Conservation (phyloP, 2,888 invertebrate species). For the Xestia c-nigrum region DNA sequence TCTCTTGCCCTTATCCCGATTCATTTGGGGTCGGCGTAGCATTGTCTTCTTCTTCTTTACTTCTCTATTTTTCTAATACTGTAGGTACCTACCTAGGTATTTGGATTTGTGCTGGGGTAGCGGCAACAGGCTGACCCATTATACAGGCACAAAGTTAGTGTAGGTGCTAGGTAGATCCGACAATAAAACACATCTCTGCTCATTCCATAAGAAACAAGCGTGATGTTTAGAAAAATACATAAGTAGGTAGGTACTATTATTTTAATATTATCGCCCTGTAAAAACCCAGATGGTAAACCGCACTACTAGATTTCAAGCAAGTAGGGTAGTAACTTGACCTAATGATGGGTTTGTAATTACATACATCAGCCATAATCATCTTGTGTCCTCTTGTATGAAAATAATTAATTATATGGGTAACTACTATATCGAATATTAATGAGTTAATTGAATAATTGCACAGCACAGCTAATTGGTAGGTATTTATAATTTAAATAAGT, state of each 20-base stretch:
- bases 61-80: no score
- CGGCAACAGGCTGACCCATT: neutral
- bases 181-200: neutral
- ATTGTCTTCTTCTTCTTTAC: no score
- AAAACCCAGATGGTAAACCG: neutral
- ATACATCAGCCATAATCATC: slow-evolving; percentile 10
- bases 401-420: slow-evolving; percentile 18
- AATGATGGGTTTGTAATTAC: slow-evolving; percentile 36
- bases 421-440: slow-evolving; percentile 24
- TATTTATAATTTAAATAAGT: slow-evolving; percentile 41
- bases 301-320: slow-evolving; percentile 20
- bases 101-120: neutral
- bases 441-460: slow-evolving; percentile 55
- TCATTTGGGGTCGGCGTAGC: no score
- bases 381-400: slow-evolving; percentile 33
- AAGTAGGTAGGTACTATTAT: no score
- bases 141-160: neutral
- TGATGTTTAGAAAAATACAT: neutral
- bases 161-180: neutral
- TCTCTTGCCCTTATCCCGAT: no score
- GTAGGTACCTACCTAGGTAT: neutral
- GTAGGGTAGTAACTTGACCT: slow-evolving; percentile 15
- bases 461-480: slow-evolving; percentile 36
- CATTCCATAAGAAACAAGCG: neutral
- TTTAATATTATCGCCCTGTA: neutral